Base-by-base conservation (phyloP, 1,140 invertebrate genomes). In the Batillaria attramentaria region DNA sequence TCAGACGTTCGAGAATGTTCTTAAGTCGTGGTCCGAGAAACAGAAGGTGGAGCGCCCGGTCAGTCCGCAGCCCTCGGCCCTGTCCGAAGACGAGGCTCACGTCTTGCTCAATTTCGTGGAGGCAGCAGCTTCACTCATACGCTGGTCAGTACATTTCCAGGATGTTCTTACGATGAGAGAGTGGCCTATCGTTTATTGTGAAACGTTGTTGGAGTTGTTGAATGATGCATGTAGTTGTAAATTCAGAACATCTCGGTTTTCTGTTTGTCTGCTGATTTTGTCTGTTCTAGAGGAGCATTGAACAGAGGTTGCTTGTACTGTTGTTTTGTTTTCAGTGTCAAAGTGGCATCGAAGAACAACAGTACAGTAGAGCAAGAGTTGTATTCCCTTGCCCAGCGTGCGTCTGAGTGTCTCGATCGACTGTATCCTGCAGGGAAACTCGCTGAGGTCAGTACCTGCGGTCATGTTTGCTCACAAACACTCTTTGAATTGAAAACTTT, bases 11-110 rank as follows among this genome's bases (percentile, higher is more conserved):
- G 97, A 99, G 91, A 95, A 95, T 57, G 96, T 96, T 4, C 91
- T 98, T 37, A 95, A 95, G 92, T 93, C 95, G 0, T 99, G 97
- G 97, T 96, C 98, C 86, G 97, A 98, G 89, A 98, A 98, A 88
- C 97, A 97, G 88, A 91, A 91, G 86, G 79, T 88, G 84, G 78
- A 84, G 46, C 87, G 84, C 46, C 87, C 84, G 42, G 86, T 80
- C 76, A 88, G 89, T 81, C 89, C 86, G 33, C 86, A 86, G 24
- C 84, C 87, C 31, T 73, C 86, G 10, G 85, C 87, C 3, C 93
- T 95, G 41, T 92, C 93, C 1, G 94, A 96, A 42, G 95, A 96
- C 70, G 95, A 95, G 92, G 93, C 93, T 68, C 93, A 93, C 28
- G 92, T 96, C 31, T 89, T 97, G 0, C 91, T 96, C 18, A 94